A percentile compares a stretch with the other conserved stretches of the same genome.
These are phyloP conservation scores for Notothenia coriiceps DNA, from an alignment of 2,113 vertebrate genomes.

Conservation along the genomic window DNA sequence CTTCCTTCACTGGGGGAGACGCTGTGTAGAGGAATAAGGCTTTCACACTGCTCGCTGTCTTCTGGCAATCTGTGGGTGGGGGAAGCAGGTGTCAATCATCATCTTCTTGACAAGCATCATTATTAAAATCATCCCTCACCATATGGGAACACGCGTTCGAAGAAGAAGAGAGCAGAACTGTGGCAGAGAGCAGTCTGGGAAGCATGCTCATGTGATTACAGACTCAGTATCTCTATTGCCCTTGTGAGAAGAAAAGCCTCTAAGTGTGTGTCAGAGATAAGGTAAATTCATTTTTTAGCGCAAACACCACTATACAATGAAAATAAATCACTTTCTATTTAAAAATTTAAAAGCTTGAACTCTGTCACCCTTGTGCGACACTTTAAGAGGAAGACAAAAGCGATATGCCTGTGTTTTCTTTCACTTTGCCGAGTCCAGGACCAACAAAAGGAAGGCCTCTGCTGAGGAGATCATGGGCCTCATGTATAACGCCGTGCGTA, in stretches of 20 bases:
- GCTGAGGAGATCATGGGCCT: too few species aligned
- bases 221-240: slow-evolving; percentile 44
- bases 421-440: too few species aligned
- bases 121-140: slow-evolving; percentile 43
- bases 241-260: slow-evolving; percentile 28
- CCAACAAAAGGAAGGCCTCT: too few species aligned
- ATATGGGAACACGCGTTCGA: slow-evolving; percentile 28
- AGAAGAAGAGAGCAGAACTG: slow-evolving; percentile 40
- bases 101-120: slow-evolving; percentile 34
- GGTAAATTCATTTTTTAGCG: slow-evolving; percentile 25
- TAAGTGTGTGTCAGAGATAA: slow-evolving; percentile 10
- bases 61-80: slow-evolving; percentile 85
- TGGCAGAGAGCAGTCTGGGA: slow-evolving; percentile 24
- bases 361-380: too few species aligned
- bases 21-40: slow-evolving; percentile 92
- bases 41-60: slow-evolving; percentile 94
- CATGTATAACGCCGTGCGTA: too few species aligned
- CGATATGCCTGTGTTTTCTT: too few species aligned
- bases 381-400: too few species aligned
- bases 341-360: slow-evolving; percentile 4
- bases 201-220: slow-evolving; percentile 47
- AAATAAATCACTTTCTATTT: slow-evolving; percentile 12
- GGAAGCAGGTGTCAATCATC: slow-evolving; percentile 43
- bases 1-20: slow-evolving; percentile 82
- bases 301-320: neutral